phyloP scores from a whole-genome alignment of 2,888 invertebrate genomes.

The Drosophila recens region DNA sequence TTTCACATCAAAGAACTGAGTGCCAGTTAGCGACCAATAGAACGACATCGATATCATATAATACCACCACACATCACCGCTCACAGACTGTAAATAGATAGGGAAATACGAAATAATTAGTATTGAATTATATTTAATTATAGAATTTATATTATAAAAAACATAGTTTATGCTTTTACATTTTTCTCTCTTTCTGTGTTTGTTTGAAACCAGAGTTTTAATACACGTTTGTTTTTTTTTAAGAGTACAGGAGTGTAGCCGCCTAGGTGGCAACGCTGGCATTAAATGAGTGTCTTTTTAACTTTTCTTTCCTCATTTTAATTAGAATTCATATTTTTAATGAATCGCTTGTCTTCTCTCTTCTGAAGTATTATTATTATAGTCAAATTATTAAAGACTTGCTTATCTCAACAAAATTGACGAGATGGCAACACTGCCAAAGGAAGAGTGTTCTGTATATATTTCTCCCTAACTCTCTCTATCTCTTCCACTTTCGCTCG shows the following conservation, averaged over 20 bases:
- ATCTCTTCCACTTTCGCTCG: no score
- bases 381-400: no score
- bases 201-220: not conserved
- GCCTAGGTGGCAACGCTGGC: not conserved
- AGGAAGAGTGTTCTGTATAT: not conserved
- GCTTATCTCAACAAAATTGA: no score
- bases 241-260: no score
- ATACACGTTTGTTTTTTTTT: not conserved
- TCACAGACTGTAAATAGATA: conserved; percentile 87
- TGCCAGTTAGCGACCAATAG: conserved; percentile 97
- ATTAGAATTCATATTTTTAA: not conserved
- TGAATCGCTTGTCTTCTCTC: not conserved
- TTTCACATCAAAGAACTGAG: conserved; percentile 97
- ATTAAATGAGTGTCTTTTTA: not conserved
- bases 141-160: no score
- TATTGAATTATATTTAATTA: no score
- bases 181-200: not conserved
- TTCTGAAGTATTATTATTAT: no score
- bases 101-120: not conserved
- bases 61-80: conserved; percentile 96
- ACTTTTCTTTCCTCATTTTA: not conserved
- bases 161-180: no score
- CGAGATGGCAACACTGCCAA: not conserved
- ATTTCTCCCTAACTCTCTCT: not conserved
- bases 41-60: conserved; percentile 98